Evolutionary conservation across 2,888 invertebrate species (phyloP).

Genomic region (Limnephilus marmoratus): DNA sequence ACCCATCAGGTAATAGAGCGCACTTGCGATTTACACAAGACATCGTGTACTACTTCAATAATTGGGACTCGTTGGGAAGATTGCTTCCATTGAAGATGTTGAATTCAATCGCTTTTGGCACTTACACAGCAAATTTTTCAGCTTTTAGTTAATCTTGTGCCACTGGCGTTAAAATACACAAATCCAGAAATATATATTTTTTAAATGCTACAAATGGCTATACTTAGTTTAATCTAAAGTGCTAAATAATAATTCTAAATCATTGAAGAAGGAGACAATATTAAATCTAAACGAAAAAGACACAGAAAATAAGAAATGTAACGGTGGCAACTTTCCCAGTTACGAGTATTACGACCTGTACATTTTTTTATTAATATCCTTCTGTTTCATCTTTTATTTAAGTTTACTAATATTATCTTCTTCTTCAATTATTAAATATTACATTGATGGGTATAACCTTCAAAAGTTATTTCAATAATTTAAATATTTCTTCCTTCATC

Average conservation of each 20-base stretch:
- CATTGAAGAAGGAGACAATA: no score
- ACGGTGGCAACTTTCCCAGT: no score
- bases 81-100: not conserved
- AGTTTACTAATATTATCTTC: no score
- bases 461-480: no score
- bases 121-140: not conserved
- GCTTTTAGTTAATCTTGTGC: not conserved
- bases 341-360: no score
- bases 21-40: not conserved
- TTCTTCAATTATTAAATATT: no score
- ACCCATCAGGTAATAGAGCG: not conserved
- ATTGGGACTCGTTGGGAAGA: not conserved
- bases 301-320: no score
- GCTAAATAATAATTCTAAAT: no score
- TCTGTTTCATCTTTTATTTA: no score
- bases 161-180: not conserved
- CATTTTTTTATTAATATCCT: no score
- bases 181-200: not conserved
- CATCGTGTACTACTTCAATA: not conserved
- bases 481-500: not conserved
- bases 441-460: no score
- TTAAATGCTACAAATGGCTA: not conserved
- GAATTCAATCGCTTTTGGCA: not conserved
- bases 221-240: not conserved
- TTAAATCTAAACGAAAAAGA: no score